Conservation (phyloP, 2,113 vertebrate species). For the Myiozetetes cayanensis region DNA sequence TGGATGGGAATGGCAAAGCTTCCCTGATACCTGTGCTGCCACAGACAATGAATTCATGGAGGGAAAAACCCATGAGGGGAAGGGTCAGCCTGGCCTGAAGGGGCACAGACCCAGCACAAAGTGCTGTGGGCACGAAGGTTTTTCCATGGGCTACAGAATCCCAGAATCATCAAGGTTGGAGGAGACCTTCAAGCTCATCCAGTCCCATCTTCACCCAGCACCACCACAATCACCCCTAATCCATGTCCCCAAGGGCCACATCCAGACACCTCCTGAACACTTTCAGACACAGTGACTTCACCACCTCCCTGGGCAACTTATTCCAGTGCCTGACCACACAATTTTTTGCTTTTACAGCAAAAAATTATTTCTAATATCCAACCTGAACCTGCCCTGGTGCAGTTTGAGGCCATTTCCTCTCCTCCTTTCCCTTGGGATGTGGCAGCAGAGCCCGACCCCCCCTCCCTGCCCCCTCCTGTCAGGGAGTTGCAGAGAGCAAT, state of each 20-base stretch:
- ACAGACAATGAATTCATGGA: background rate
- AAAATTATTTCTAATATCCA: fast-evolving
- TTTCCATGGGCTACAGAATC: background rate
- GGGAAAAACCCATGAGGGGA: background rate
- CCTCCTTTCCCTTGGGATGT: background rate
- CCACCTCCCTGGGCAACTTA: background rate
- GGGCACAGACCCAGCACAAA: background rate
- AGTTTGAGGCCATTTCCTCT: background rate
- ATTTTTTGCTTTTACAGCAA: background rate
- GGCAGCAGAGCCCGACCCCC: background rate
- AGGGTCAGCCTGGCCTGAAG: background rate
- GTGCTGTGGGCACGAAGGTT: fast-evolving
- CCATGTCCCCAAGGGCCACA: background rate
- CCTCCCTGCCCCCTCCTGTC: background rate
- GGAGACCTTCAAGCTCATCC: fast-evolving
- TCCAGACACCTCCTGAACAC: background rate
- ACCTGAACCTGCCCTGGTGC: fast-evolving
- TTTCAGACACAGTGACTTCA: background rate
- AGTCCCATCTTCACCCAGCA: background rate
- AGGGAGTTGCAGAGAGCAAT: fast-evolving
- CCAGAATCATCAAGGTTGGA: fast-evolving
- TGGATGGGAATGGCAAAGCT: fast-evolving
- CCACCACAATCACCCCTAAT: background rate
- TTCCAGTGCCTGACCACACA: background rate
- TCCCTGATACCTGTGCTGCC: background rate